Conservation (phyloP, 2,797 vertebrate species). For the Syngnathus acus region DNA sequence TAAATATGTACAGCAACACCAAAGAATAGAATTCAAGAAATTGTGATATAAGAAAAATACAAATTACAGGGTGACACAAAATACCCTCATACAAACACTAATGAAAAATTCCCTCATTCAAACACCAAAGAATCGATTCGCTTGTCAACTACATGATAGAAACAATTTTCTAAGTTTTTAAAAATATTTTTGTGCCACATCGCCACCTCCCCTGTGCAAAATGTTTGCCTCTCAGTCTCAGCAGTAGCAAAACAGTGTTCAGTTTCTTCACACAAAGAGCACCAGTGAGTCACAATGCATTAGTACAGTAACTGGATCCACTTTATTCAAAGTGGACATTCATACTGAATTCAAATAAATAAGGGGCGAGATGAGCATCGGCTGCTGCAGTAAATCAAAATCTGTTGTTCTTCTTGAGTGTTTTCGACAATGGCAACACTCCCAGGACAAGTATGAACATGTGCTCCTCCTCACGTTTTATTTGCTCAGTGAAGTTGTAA, state of each 20-base stretch:
- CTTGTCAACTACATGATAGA: no score
- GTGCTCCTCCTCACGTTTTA: not conserved
- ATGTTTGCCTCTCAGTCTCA: not conserved
- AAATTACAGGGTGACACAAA: no score
- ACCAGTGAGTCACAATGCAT: not conserved
- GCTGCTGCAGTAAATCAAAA: not conserved
- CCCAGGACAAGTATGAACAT: constrained; percentile 40
- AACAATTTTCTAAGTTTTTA: not conserved
- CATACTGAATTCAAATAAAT: not conserved
- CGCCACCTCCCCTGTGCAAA: not conserved
- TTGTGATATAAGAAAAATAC: no score
- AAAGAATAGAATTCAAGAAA: no score
- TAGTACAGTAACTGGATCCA: not conserved
- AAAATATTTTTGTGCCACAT: not conserved
- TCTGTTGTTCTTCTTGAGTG: not conserved
- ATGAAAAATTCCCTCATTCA: no score
- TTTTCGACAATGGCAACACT: constrained; percentile 17
- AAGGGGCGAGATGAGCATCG: not conserved
- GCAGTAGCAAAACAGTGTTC: not conserved
- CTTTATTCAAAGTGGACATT: not conserved
- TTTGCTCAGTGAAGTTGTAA: not conserved
- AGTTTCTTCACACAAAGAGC: not conserved
- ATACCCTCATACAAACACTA: no score
- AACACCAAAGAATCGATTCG: no score
- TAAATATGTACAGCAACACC: no score